These are phyloP conservation scores for Callitettix versicolor DNA, from an alignment of 1,140 invertebrate genomes.

Conservation along the genomic window DNA sequence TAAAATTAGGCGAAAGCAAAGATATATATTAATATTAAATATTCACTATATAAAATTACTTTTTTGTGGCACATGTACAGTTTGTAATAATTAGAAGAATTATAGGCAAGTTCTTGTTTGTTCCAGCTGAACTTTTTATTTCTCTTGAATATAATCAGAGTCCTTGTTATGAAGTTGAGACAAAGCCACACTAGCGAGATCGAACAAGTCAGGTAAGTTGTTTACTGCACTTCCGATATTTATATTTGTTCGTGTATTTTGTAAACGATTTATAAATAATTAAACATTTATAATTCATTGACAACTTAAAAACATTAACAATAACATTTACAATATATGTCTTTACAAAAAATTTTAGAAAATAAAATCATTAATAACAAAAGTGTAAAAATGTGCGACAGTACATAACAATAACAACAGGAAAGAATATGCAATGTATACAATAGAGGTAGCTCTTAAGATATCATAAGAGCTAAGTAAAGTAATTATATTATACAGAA, in stretches of 20 bases:
- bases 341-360: too few species aligned
- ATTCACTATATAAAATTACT: too few species aligned
- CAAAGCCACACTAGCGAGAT: conserved; percentile 67
- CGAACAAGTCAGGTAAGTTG: conserved; percentile 61
- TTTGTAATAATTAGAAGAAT: too few species aligned
- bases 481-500: conserved; percentile 39
- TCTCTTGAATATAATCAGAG: conserved; percentile 72
- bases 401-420: too few species aligned
- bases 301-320: not conserved
- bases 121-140: conserved; percentile 71
- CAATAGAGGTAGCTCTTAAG: too few species aligned
- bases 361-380: too few species aligned
- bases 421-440: too few species aligned
- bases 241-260: not conserved
- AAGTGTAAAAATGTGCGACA: too few species aligned
- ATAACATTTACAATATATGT: not conserved
- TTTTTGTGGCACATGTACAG: too few species aligned
- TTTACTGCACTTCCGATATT: too few species aligned
- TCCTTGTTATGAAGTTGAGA: conserved; percentile 69
- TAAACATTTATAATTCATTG: not conserved
- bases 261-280: not conserved
- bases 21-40: too few species aligned
- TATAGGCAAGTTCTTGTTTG: not conserved
- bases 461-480: not conserved
- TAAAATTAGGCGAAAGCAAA: too few species aligned